A percentile compares a stretch with the other conserved stretches of the same genome.
These are phyloP conservation scores for Eciton burchellii DNA, from an alignment of 1,140 invertebrate genomes.

Conservation along the genomic window DNA sequence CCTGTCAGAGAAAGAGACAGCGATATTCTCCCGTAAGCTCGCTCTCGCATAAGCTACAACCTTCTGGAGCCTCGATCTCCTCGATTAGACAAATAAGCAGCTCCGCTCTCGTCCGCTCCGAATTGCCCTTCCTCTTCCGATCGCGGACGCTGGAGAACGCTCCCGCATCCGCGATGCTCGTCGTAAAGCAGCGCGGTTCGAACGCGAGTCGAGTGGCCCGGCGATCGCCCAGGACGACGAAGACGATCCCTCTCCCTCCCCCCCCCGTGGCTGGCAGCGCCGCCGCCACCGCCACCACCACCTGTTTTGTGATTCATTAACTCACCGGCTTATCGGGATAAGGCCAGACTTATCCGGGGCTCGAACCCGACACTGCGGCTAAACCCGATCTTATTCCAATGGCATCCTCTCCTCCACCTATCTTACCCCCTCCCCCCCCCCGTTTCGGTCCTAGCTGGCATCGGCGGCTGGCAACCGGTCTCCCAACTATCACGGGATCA, in stretches of 20 bases:
- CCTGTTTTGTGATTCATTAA: constrained; percentile 87
- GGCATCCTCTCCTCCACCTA: constrained; percentile 75
- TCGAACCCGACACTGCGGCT: constrained; percentile 84
- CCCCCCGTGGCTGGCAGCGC: constrained; percentile 68
- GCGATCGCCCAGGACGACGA: constrained; percentile 55
- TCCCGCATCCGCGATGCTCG: background rate
- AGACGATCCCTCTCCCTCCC: no score
- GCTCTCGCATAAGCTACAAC: background rate
- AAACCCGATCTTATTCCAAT: constrained; percentile 86
- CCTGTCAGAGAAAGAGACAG: background rate
- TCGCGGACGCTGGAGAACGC: background rate
- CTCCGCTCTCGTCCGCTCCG: background rate
- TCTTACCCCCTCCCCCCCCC: constrained; percentile 82
- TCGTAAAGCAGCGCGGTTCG: constrained; percentile 32
- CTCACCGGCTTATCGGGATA: constrained; percentile 86
- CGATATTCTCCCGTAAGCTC: background rate
- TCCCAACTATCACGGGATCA: constrained; percentile 9
- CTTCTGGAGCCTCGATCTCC: background rate
- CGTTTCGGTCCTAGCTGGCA: constrained; percentile 73
- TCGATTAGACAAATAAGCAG: background rate
- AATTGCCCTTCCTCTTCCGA: background rate
- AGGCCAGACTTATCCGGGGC: constrained; percentile 85
- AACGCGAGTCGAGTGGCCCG: constrained; percentile 42
- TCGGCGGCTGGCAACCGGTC: constrained; percentile 7
- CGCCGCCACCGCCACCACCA: constrained; percentile 83